Evolutionary conservation across 2,888 invertebrate genomes (phyloP).

Genomic region (Calliopum simillimum): DNA sequence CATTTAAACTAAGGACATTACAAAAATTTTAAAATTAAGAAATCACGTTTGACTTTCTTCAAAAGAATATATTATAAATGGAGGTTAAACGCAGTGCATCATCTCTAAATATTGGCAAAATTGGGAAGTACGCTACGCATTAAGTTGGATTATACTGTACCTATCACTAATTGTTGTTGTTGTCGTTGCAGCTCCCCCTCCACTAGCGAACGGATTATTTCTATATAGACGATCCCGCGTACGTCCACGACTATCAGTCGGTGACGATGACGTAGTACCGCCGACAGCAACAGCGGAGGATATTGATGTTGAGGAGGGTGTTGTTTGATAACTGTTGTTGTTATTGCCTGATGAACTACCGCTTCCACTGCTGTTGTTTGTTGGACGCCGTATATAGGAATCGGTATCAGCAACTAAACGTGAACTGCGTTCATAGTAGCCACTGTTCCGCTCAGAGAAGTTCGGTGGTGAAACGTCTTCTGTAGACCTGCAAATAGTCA

Average conservation of each 20-base stretch:
- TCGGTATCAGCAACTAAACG: constrained; percentile 62
- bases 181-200: constrained; percentile 46
- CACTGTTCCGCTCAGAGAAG: constrained; percentile 66
- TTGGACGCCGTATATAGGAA: constrained; percentile 60
- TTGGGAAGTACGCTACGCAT: neutral
- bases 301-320: neutral
- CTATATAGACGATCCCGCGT: constrained; percentile 67
- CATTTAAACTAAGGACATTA: too few relatives aligned
- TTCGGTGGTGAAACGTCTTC: constrained; percentile 68
- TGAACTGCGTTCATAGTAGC: constrained; percentile 67
- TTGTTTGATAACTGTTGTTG: constrained; percentile 44
- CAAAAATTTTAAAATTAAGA: too few relatives aligned
- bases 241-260: constrained; percentile 63
- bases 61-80: too few relatives aligned
- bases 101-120: neutral
- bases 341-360: constrained; percentile 41
- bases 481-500: constrained; percentile 64
- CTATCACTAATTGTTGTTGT: constrained; percentile 63
- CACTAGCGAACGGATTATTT: constrained; percentile 65
- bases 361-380: constrained; percentile 51
- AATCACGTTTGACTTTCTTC: too few relatives aligned
- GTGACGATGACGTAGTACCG: constrained; percentile 9
- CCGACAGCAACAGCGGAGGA: neutral
- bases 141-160: constrained; percentile 51
- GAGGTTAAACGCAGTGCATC: too few relatives aligned